phyloP scores from a whole-genome alignment of 2,797 vertebrate genomes.

The Thripadectes ignobilis region DNA sequence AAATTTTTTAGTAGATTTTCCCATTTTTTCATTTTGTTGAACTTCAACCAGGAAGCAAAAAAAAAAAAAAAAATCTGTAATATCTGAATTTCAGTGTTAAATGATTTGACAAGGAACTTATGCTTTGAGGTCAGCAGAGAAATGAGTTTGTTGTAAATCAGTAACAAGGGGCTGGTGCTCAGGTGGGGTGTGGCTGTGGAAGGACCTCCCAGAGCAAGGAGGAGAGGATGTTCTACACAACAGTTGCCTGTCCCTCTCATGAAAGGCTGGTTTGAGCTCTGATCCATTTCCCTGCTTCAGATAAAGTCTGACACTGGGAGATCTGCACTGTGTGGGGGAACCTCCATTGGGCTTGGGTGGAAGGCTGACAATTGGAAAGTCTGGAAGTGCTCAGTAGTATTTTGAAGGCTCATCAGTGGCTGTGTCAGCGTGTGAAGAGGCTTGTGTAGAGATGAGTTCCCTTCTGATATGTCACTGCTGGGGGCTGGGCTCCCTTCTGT shows the following conservation, averaged over 20 bases:
- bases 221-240: neutral
- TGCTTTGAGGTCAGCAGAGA: neutral
- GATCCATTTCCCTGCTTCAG: neutral
- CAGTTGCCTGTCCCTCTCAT: neutral
- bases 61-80: neutral
- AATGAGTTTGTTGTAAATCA: neutral
- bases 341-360: neutral
- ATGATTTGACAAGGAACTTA: neutral
- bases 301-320: neutral
- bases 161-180: neutral
- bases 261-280: neutral
- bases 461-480: neutral
- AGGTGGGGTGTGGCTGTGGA: neutral
- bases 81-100: neutral
- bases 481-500: neutral
- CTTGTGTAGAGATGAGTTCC: neutral
- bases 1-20: neutral
- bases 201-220: neutral
- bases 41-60: neutral
- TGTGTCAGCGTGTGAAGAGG: neutral
- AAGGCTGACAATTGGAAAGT: neutral
- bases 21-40: neutral
- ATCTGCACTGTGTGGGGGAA: neutral
- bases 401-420: neutral
- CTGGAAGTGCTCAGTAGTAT: neutral